Evolutionary conservation across 2,113 vertebrate genomes (phyloP).

Genomic region (Ia io): DNA sequence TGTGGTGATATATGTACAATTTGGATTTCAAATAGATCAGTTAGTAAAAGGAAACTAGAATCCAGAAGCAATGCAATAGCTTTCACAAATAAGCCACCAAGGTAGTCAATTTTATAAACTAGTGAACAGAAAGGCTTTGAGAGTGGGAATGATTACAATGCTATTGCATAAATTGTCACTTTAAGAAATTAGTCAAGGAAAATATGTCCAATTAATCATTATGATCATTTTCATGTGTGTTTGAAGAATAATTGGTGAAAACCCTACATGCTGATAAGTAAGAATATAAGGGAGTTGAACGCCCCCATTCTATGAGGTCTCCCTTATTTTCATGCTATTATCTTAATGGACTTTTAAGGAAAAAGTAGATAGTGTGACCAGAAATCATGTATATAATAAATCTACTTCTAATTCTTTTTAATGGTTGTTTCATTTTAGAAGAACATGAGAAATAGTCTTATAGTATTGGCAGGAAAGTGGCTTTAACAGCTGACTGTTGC

Average conservation of each 20-base stretch:
- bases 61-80: slow-evolving; percentile 32
- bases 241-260: slow-evolving; percentile 33
- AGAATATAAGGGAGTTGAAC: slow-evolving; percentile 16
- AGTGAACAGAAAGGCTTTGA: slow-evolving; percentile 23
- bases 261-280: not conserved
- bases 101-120: slow-evolving; percentile 47
- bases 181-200: slow-evolving; percentile 43
- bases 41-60: slow-evolving; percentile 48
- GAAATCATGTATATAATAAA: slow-evolving; percentile 10
- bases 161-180: not conserved
- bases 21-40: slow-evolving; percentile 40
- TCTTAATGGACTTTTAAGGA: slow-evolving; percentile 42
- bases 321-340: not conserved
- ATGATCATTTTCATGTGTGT: slow-evolving; percentile 11
- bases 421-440: slow-evolving; percentile 29
- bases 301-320: not conserved
- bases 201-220: slow-evolving; percentile 42
- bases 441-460: slow-evolving; percentile 19
- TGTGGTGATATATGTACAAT: not conserved
- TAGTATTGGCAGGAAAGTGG: not conserved
- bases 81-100: slow-evolving; percentile 54
- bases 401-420: not conserved
- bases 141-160: slow-evolving; percentile 1
- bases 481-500: slow-evolving; percentile 38
- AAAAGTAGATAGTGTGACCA: not conserved